Percentiles rank a stretch among this genome's conserved stretches.
Evolutionary conservation across 2,113 vertebrate species (phyloP).

Genomic region (Colistium nudipinnis): DNA sequence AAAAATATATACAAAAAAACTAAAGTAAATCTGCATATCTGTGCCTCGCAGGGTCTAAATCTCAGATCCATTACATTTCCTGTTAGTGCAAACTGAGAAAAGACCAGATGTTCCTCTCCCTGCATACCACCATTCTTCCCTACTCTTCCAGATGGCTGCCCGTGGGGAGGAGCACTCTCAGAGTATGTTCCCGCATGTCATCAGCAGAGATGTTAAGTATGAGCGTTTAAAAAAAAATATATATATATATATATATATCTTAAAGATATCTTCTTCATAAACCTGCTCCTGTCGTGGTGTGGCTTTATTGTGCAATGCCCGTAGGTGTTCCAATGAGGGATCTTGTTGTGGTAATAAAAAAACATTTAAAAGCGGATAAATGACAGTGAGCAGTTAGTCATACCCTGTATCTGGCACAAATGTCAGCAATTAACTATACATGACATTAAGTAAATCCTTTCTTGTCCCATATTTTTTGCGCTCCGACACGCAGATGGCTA

Average conservation of each 20-base stretch:
- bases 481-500: slow-evolving; percentile 36
- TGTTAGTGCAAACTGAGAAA: slow-evolving; percentile 43
- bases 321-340: background rate
- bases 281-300: background rate
- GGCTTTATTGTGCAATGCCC: background rate
- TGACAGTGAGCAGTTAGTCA: slow-evolving; percentile 15
- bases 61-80: slow-evolving; percentile 52
- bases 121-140: slow-evolving; percentile 57
- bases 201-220: slow-evolving; percentile 26
- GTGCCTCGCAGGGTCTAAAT: slow-evolving; percentile 34
- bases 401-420: background rate
- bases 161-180: slow-evolving; percentile 50
- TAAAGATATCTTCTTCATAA: slow-evolving; percentile 13
- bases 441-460: slow-evolving; percentile 39
- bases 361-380: no score
- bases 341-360: background rate
- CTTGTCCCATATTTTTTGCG: slow-evolving; percentile 27
- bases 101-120: slow-evolving; percentile 72
- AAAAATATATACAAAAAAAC: no score
- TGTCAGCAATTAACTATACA: slow-evolving; percentile 14
- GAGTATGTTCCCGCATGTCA: slow-evolving; percentile 42
- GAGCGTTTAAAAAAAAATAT: slow-evolving; percentile 34
- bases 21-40: slow-evolving; percentile 45
- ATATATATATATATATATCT: no score
- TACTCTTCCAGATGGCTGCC: slow-evolving; percentile 67